Percentiles rank a stretch among this genome's conserved stretches.
phyloP scores from a whole-genome alignment of 2,113 vertebrate species.

The Felis chaus region DNA sequence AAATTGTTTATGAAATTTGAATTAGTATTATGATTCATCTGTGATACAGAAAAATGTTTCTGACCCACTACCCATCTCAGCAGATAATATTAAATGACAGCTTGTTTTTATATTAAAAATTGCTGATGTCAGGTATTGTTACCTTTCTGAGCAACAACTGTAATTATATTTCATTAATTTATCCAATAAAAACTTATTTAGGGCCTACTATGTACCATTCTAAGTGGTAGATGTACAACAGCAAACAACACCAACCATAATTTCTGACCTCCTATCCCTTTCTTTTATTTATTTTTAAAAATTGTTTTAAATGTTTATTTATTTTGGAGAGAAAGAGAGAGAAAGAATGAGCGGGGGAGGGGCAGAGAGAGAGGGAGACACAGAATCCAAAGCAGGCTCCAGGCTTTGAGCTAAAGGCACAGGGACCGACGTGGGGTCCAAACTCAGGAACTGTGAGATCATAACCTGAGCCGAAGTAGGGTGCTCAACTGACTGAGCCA shows the following conservation, averaged over 20 bases:
- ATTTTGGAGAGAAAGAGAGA: too few relatives aligned
- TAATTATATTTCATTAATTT: not conserved
- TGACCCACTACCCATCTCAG: not conserved
- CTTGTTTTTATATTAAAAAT: not conserved
- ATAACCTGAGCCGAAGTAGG: too few relatives aligned
- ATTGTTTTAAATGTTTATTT: too few relatives aligned
- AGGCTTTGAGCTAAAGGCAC: too few relatives aligned
- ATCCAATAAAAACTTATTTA: not conserved
- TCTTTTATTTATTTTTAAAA: too few relatives aligned
- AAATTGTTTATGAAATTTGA: not conserved
- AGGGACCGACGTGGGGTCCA: too few relatives aligned
- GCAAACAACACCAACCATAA: not conserved
- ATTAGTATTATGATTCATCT: not conserved
- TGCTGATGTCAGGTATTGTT: not conserved
- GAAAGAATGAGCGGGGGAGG: too few relatives aligned
- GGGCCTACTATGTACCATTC: not conserved
- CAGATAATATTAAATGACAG: not conserved
- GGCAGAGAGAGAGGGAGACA: too few relatives aligned
- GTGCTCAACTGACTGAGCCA: too few relatives aligned
- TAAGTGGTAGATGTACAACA: not conserved
- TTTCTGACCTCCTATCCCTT: not conserved
- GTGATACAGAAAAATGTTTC: not conserved
- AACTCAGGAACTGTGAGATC: too few relatives aligned
- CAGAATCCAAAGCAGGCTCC: too few relatives aligned
- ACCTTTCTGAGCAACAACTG: not conserved